These are phyloP conservation scores for Danio jaintianensis DNA, from an alignment of 2,797 vertebrate genomes.

Conservation along the genomic window DNA sequence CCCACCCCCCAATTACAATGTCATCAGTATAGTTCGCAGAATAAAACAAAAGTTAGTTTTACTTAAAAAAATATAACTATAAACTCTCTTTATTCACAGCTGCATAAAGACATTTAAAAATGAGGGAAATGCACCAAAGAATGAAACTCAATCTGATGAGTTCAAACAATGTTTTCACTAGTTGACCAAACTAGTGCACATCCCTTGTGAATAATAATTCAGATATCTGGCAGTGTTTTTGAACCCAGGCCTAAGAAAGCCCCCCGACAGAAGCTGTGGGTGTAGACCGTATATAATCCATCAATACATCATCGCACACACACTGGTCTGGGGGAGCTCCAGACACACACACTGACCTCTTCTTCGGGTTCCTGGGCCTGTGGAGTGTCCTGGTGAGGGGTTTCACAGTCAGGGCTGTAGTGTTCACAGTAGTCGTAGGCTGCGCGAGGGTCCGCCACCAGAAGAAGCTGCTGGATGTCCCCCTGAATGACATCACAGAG, in stretches of 20 bases:
- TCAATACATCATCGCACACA: conserved; percentile 25
- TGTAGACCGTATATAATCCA: conserved; percentile 3
- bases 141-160: not conserved
- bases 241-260: not conserved
- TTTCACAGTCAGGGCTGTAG: conserved; percentile 96
- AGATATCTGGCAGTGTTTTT: conserved; percentile 13
- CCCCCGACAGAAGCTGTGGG: not conserved
- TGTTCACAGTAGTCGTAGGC: conserved; percentile 97
- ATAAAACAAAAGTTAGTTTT: too few species aligned
- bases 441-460: conserved; percentile 90
- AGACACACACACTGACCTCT: conserved; percentile 75
- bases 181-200: not conserved
- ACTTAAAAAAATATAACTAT: too few species aligned
- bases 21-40: too few species aligned
- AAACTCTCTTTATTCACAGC: too few species aligned
- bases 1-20: too few species aligned
- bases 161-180: not conserved
- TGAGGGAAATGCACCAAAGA: not conserved
- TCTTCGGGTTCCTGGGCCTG: conserved; percentile 93
- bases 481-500: conserved; percentile 80
- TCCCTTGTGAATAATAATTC: conserved; percentile 2
- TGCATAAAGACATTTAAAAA: too few species aligned
- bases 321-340: conserved; percentile 49
- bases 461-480: conserved; percentile 96
- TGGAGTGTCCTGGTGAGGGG: conserved; percentile 84